Evolutionary conservation across 2,113 vertebrate genomes (phyloP).

Genomic region (Malurus cyaneus): DNA sequence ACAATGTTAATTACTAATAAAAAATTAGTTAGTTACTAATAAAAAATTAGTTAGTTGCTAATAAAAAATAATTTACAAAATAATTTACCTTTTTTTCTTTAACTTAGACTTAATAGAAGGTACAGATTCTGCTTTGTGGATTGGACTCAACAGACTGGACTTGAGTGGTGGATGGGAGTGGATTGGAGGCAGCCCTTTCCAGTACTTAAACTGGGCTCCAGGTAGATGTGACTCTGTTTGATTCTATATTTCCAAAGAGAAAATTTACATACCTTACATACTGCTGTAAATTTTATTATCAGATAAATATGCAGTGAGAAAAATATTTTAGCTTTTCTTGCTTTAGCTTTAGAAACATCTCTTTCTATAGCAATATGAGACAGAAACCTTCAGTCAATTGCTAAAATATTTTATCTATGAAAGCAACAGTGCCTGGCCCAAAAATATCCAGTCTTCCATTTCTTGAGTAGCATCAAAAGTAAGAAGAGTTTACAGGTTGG

Average conservation of each 20-base stretch:
- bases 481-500: not conserved
- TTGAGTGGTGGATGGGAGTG: slow-evolving; percentile 89
- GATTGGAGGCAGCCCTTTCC: slow-evolving; percentile 85
- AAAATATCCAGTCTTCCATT: not conserved
- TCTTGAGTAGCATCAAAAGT: not conserved
- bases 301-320: not conserved
- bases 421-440: not conserved
- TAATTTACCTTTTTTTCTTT: not conserved
- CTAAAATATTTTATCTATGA: not conserved
- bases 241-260: not conserved
- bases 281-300: not conserved
- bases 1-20: not conserved
- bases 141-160: slow-evolving; percentile 89
- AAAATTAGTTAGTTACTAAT: too few relatives aligned
- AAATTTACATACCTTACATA: not conserved
- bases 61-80: not conserved
- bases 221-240: slow-evolving; percentile 68
- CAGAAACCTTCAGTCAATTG: not conserved
- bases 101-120: slow-evolving; percentile 75
- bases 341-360: not conserved
- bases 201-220: slow-evolving; percentile 93
- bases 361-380: not conserved
- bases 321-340: not conserved
- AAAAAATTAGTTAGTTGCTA: too few relatives aligned
- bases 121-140: slow-evolving; percentile 82